A percentile compares a stretch with the other conserved stretches of the same genome.
phyloP scores from a whole-genome alignment of 2,797 vertebrate genomes.

The Babyrousa celebensis region DNA sequence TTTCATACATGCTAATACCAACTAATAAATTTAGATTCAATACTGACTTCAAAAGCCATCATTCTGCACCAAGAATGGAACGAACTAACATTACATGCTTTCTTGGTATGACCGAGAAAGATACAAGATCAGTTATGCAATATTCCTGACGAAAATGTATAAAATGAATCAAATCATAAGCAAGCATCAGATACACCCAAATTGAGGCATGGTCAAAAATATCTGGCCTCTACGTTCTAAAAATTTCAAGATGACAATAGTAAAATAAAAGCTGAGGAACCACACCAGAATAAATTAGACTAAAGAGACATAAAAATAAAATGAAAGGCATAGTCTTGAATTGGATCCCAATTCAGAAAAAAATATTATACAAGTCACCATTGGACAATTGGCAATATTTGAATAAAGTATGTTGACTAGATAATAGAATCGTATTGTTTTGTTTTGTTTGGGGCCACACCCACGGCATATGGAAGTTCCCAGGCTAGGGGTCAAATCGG shows the following conservation, averaged over 20 bases:
- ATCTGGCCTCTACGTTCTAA: not conserved
- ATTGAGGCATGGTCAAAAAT: not conserved
- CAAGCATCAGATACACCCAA: constrained; percentile 17
- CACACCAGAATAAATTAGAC: not conserved
- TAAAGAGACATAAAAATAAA: constrained; percentile 7
- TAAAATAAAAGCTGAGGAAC: not conserved
- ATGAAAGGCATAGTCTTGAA: not conserved
- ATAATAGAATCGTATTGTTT: not conserved
- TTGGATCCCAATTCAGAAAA: not conserved
- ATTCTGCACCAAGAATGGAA: not conserved
- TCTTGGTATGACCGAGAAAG: not conserved
- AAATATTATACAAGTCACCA: not conserved
- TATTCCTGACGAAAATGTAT: not conserved
- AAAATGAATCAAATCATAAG: constrained; percentile 12
- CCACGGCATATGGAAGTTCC: too few relatives aligned
- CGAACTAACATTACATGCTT: not conserved
- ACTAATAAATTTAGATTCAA: constrained; percentile 32
- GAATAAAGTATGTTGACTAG: not conserved
- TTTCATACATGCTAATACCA: constrained; percentile 42
- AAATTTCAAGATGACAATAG: not conserved
- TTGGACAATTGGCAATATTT: not conserved
- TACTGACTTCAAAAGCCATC: not conserved
- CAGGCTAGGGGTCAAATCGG: too few relatives aligned
- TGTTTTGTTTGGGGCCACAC: too few relatives aligned
- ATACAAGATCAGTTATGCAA: not conserved